Base-by-base conservation (phyloP, 92 coral and sea anemone genomes). In the Palythoa heliodiscus region DNA sequence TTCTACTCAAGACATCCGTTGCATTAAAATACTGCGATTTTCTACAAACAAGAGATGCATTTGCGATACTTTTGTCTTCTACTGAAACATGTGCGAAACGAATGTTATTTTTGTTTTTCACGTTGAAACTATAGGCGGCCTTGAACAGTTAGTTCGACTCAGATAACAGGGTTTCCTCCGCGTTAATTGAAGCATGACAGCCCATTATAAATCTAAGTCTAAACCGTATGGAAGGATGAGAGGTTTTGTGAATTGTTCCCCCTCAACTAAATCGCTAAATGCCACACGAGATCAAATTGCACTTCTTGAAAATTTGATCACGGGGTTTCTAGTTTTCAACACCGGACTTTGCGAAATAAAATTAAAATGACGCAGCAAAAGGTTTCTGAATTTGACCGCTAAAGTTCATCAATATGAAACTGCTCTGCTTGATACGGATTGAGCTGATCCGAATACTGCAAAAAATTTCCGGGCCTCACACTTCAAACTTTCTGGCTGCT, bases 111-210 rank as follows among this genome's bases (percentile, higher is more conserved):
- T 20, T 4, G 25, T 63, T 23, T 5, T 19, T n/a, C 22, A n/a
- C 20, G 9, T 63, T 11, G 24, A 63, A 63, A 63, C 20, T 19
- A 63, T 63, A 22, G 23, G 69, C 69, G 22, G 50, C 25, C 69
- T 12, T 2, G 22, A 15, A 60, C 66, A 19, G 37, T 23, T 48
- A 61, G 5, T 9, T 47, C 38, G 73, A 66, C 74, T 80, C 84
- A 80, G 23, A 80, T 80, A 80, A 64, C 84, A 66, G n/a, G 84
- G 84, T 70, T 80, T 80, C 58, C 84, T 43, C 84, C 60, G 84
- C 66, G 84, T 43, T 67, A 80, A 64, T 64, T 66, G 58, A 80
- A 80, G 84, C 74, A n/a, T 80, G 84, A 40, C 73, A 78, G 61
- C 11, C 40, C 38, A 38, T 17, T 78, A 78, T 24, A 78, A 78